Evolutionary conservation across 92 coral and sea anemone genomes (phyloP).

Genomic region (Virgularia gustaviana): DNA sequence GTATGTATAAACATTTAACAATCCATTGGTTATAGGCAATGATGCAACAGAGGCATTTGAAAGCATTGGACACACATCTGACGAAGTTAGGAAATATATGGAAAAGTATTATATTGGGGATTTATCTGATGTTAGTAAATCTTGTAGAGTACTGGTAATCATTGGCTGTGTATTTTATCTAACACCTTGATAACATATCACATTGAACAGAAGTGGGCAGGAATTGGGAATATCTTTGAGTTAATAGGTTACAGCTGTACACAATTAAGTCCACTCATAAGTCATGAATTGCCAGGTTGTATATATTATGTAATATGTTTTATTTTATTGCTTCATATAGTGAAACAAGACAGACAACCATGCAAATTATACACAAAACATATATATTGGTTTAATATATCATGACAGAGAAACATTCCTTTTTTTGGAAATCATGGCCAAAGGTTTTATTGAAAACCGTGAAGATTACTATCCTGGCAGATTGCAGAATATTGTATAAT

Average conservation of each 20-base stretch:
- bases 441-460: too few relatives aligned
- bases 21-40: slow-evolving; percentile 57
- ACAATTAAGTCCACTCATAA: too few relatives aligned
- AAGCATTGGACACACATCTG: slow-evolving; percentile 88
- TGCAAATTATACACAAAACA: too few relatives aligned
- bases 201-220: background rate
- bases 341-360: too few relatives aligned
- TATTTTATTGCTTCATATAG: background rate
- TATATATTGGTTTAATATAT: too few relatives aligned
- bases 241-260: too few relatives aligned
- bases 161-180: background rate
- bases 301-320: too few relatives aligned
- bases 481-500: too few relatives aligned
- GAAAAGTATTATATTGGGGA: slow-evolving; percentile 73
- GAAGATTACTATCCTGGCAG: too few relatives aligned
- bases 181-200: background rate
- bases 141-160: background rate
- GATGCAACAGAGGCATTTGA: slow-evolving; percentile 95
- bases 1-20: too few relatives aligned
- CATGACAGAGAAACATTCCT: too few relatives aligned
- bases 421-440: too few relatives aligned
- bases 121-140: slow-evolving; percentile 53
- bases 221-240: background rate
- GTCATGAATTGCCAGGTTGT: background rate
- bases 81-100: slow-evolving; percentile 81